Percentiles rank a stretch among this genome's conserved stretches.
Conservation (phyloP, 2,888 invertebrate species). For the Macrophya annulata region DNA sequence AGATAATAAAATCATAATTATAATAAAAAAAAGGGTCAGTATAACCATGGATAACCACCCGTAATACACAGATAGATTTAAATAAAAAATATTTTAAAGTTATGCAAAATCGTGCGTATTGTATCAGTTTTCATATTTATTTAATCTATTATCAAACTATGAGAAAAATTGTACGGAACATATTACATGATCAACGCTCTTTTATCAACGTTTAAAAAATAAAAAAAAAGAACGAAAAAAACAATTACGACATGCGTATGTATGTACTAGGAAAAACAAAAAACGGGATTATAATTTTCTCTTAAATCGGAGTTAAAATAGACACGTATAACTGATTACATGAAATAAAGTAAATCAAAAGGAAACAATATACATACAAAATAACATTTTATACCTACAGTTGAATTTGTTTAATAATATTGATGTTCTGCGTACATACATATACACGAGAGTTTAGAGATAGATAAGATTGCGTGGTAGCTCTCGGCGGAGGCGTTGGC, state of each 20-base stretch:
- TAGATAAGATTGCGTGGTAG: constrained; percentile 27
- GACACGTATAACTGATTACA: background rate
- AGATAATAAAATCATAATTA: background rate
- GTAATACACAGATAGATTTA: no score
- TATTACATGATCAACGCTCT: no score
- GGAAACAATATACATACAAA: background rate
- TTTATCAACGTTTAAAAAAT: no score
- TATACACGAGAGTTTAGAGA: background rate
- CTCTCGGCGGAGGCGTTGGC: background rate
- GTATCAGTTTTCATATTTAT: no score
- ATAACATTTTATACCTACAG: background rate
- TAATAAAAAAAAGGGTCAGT: background rate
- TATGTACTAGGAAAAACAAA: no score
- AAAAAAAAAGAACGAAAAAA: background rate
- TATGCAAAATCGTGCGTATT: no score
- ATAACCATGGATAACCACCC: no score
- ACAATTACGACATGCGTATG: no score
- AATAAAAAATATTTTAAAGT: no score
- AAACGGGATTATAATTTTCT: background rate
- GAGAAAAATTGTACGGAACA: no score
- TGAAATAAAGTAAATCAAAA: background rate
- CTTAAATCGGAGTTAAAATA: background rate
- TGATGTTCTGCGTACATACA: constrained; percentile 11
- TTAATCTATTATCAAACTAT: no score
- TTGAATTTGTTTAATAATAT: constrained; percentile 21